Base-by-base conservation (phyloP, 1,140 invertebrate genomes). In the Choristoneura fumiferana region DNA sequence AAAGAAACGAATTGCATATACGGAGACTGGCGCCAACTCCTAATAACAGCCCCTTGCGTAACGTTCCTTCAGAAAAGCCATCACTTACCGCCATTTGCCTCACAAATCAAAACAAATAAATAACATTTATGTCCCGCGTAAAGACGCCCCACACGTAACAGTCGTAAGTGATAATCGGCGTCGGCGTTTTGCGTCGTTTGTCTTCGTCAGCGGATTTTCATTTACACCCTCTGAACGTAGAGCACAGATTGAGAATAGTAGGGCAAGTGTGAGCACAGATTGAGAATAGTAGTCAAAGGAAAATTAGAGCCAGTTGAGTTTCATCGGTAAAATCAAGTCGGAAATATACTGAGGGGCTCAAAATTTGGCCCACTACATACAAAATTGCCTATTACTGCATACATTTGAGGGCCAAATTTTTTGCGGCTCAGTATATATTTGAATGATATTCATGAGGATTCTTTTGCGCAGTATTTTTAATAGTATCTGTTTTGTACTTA, bases 131-230 rank as follows among this genome's bases (percentile, higher is more conserved):
- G 40, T 18, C 40, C 22, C 22, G 2, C 6, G 22, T 29, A 29
- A 29, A n/a, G 10, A 45, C 18, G 40, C 9, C 40, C 17, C 17
- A 22, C 15, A 45, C 40, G 40, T 18, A 17, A 45, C 17, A 17
- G 40, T 22, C 22, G 49, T 35, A 53, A 53, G 22, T 34, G 33
- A 53, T 53, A 33, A 34, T 22, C 22, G 49, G 8, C 49, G 6
- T 38, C 12, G 15, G 49, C 33, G n/a, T 12, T 14, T 40, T 14
- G 43, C 29, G 45, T 62, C 54, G 55, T 62, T 62, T 62, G 57
- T 66, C 64, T 59, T 62, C 57, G 53, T 54, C 56, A 14, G 37
- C 49, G 49, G 18, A 54, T 56, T 57, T 59, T 57, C 64, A 66
- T 54, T 60, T 49, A 36, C 60, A 36, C 60, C 60, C 64, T 53